These are phyloP conservation scores for Oligia latruncula DNA, from an alignment of 2,888 invertebrate species.

Conservation along the genomic window DNA sequence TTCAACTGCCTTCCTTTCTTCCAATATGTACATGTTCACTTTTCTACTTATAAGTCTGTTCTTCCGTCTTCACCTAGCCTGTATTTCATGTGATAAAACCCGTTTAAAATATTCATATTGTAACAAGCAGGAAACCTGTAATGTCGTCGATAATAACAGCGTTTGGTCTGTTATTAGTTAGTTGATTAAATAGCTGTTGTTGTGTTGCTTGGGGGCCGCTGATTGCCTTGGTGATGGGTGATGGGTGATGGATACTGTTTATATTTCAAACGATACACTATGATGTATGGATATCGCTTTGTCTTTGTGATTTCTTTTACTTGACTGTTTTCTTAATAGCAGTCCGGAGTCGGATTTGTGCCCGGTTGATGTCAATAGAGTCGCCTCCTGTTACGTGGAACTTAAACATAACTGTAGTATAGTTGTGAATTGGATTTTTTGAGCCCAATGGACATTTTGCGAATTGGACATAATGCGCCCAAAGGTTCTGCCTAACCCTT, in stretches of 20 bases:
- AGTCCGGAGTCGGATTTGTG: neutral
- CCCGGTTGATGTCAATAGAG: no score
- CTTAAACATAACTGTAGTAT: neutral
- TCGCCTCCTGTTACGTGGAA: neutral
- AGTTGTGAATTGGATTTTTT: no score
- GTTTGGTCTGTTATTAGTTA: constrained; percentile 46
- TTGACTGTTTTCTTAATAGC: neutral
- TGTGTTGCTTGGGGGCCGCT: constrained; percentile 13
- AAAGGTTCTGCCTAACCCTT: no score
- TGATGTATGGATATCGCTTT: neutral
- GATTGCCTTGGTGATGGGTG: constrained; percentile 16
- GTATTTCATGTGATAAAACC: neutral
- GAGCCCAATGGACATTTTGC: no score
- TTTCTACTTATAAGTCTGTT: no score
- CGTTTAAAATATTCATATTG: constrained; percentile 38
- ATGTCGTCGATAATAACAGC: constrained; percentile 43
- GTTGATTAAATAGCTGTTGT: constrained; percentile 26
- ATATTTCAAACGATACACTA: constrained; percentile 21
- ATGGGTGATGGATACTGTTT: constrained; percentile 16
- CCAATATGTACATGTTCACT: neutral
- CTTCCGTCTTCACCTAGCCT: neutral
- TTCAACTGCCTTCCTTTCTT: neutral
- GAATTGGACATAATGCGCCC: no score
- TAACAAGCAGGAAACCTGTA: constrained; percentile 28
- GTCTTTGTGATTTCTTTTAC: neutral